Evolutionary conservation across 2,797 vertebrate genomes (phyloP), one percentile per base, ranked within the genome.

Genomic region (Heteromormyrus szaboi): DNA sequence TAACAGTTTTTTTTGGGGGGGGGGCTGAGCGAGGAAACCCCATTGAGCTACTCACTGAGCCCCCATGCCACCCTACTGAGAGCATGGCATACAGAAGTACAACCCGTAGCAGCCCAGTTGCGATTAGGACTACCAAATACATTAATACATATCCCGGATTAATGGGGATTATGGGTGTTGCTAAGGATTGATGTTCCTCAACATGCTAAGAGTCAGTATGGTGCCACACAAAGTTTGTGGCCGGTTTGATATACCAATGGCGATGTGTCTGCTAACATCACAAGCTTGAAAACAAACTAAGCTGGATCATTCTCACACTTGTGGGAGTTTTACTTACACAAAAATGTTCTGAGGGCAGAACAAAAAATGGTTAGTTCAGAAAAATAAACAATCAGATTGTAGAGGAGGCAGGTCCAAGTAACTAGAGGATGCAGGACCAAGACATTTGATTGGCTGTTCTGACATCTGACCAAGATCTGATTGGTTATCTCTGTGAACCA

Each of bases 201-300:
- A 97, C 96, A 98, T 97, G 91, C 94, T 97, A 92, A 99, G 95
- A 25, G 98, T 97, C 89, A 97, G 95, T 90, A 98, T 97, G 0
- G 96, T 94, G 91, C 99, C 97, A 22, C 97, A 98, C 9, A 97
- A 96, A 87, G 95, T 92, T 94, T 99, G 93, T 22, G 97, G 96
- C 79, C 98, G 93, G 92, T 99, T 97, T 0, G 98, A 96, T 7
- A 98, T 98, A 83, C 97, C 97, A 90, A 99, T 97, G 68, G 97
- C 96, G 85, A 99, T 96, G 3, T 3, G n/a, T 48, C 22, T 50
- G 25, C 2, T 50, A 14, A 48, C 22, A 85, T 85, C 29, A 51
- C 22, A 53, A 9, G 83, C 50, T 22, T 14, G 2, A 85, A 85
- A 85, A 17, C 25, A 51, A 53, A 37, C 17, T 51, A 85, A 51